Evolutionary conservation across 2,113 vertebrate species (phyloP), one percentile per base, ranked within the genome.

Genomic region (Ptychochromis oligacanthus): DNA sequence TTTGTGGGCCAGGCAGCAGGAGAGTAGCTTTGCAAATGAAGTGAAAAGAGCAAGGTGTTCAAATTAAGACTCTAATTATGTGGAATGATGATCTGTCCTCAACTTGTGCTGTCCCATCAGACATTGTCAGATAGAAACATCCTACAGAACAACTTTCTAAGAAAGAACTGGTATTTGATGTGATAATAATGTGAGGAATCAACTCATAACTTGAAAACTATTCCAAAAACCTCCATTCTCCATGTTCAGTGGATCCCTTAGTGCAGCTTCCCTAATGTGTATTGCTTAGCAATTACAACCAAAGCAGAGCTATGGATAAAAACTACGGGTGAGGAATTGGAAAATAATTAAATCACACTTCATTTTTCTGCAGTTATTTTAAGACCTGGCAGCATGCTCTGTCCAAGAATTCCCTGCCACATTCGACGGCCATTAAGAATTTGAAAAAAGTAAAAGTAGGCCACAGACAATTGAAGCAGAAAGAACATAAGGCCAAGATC

Each of bases 1-100:
- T 94, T 94, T 91, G 28, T 95, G 92, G 93, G 93, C 87, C 94
- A 90, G 83, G 88, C 79, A 54, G 89, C 92, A 93, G 77, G 94
- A 94, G 94, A 94, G 85, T 77, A 89, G 78, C 61, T 87, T 59
- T 86, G 78, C 24, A 87, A 92, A 92, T 94, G 90, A 91, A 90
- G 84, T 84, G 76, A 77, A 81, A 91, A 82, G 87, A 92, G 89
- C 84, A 92, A 92, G 91, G 89, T 93, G 87, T 89, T 92, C 84
- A 91, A 92, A 93, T 93, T 94, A 92, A 85, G 85, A 79, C 74
- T 60, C 88, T 91, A 93, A 93, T 94, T 93, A 93, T 67, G 90
- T 91, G 85, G 67, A 91, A 91, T 87, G 81, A 89, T 70, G 89
- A 79, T 89, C 85, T 79, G 81, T 89, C 87, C 84, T 89, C 54